Evolutionary conservation across 2,113 vertebrate genomes (phyloP).

Genomic region (Tympanuchus pallidicinctus): DNA sequence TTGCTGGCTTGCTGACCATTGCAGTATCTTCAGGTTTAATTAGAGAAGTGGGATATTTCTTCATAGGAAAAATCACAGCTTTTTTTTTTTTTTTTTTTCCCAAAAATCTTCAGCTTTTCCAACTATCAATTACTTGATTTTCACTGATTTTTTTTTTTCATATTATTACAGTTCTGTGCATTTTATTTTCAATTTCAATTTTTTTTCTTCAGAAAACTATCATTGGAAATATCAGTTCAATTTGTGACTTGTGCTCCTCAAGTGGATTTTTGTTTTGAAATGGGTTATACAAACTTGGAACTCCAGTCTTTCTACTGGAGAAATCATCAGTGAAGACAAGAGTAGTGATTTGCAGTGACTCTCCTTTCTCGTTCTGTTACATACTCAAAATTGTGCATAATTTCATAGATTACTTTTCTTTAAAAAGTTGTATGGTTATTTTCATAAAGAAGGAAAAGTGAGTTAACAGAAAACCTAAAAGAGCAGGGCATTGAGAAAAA

Average conservation of each 20-base stretch:
- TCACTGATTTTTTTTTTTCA: background rate
- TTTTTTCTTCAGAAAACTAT: background rate
- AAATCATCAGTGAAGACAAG: background rate
- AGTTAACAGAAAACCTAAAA: background rate
- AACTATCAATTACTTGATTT: background rate
- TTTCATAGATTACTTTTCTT: background rate
- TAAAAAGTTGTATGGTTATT: background rate
- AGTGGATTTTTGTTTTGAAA: background rate
- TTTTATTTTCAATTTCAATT: background rate
- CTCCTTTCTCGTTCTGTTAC: background rate
- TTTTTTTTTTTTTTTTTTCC: background rate
- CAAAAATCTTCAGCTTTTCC: background rate
- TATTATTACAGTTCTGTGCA: background rate
- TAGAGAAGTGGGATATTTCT: background rate
- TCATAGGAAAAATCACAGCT: background rate
- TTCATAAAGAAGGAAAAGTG: background rate
- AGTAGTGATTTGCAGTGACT: background rate
- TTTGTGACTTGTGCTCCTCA: background rate
- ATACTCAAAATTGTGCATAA: fast-evolving
- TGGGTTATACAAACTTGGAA: background rate
- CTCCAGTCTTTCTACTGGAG: background rate
- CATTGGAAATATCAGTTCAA: background rate
- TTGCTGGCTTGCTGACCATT: background rate
- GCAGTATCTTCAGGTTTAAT: background rate
- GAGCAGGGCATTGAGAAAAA: background rate